Evolutionary conservation across 2,113 vertebrate species (phyloP).

Genomic region (Ginglymostoma cirratum): DNA sequence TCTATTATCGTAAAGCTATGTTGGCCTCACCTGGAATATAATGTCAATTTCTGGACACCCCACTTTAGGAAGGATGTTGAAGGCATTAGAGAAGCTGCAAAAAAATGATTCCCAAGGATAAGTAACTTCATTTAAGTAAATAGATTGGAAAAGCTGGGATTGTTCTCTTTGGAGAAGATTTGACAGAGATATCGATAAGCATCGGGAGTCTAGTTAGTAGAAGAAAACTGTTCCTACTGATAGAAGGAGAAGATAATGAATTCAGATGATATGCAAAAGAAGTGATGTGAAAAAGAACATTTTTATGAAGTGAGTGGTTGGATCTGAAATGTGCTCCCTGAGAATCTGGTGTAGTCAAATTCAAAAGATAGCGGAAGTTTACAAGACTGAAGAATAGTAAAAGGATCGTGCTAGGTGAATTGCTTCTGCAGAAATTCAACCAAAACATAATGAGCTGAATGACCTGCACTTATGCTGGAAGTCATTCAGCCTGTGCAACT

Average conservation of each 20-base stretch:
- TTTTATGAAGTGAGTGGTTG: not conserved
- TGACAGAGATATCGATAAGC: not conserved
- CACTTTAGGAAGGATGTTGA: not conserved
- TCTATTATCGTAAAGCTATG: not conserved
- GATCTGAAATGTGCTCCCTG: not conserved
- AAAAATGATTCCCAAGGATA: not conserved
- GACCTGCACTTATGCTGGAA: not conserved
- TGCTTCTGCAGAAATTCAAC: not conserved
- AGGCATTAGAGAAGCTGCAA: not conserved
- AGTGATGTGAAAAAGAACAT: not conserved
- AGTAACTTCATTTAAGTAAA: not conserved
- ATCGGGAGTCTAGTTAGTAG: not conserved
- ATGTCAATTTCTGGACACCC: too few relatives aligned
- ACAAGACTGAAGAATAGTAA: not conserved
- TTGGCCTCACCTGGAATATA: not conserved
- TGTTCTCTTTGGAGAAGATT: not conserved
- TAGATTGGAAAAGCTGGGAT: not conserved
- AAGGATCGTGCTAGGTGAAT: not conserved
- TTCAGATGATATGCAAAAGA: not conserved
- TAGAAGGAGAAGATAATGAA: not conserved
- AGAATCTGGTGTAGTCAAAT: not conserved
- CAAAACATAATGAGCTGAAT: not conserved
- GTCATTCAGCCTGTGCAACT: too few relatives aligned
- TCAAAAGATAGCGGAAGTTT: not conserved
- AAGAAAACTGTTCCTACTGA: not conserved